A percentile compares a stretch with the other conserved stretches of the same genome.
These are phyloP conservation scores for Mechanitis mazaeus DNA, from an alignment of 2,888 invertebrate genomes.

Conservation along the genomic window DNA sequence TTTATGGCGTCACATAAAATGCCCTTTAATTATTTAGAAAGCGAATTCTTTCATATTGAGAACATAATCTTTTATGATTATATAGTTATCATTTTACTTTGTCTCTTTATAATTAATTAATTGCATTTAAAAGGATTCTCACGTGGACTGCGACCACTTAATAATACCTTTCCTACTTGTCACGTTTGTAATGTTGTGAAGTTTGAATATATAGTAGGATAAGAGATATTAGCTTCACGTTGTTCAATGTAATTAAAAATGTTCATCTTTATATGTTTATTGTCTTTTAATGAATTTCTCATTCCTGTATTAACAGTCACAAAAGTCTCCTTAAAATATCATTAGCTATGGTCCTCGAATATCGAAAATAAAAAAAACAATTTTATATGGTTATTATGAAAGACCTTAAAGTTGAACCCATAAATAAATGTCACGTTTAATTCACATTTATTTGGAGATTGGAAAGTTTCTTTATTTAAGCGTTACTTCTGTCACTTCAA, in stretches of 20 bases:
- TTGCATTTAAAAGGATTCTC: too few species aligned
- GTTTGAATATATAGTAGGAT: constrained; percentile 10
- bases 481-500: constrained; percentile 7
- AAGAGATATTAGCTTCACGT: constrained; percentile 22
- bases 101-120: too few species aligned
- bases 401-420: neutral
- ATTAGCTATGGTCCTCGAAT: too few species aligned
- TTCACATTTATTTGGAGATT: neutral
- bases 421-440: neutral
- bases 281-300: too few species aligned
- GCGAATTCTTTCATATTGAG: constrained; percentile 1
- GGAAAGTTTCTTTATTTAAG: constrained; percentile 9
- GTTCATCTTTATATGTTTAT: too few species aligned
- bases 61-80: neutral
- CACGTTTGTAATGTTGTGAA: constrained; percentile 19
- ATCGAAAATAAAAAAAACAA: too few species aligned
- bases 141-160: too few species aligned
- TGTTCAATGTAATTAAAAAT: too few species aligned
- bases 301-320: too few species aligned
- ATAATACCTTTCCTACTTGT: neutral
- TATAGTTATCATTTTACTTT: too few species aligned
- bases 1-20: constrained; percentile 2
- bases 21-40: constrained; percentile 5
- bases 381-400: too few species aligned
- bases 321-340: too few species aligned